phyloP scores from a whole-genome alignment of 2,113 vertebrate species.

The Uropsilus gracilis region DNA sequence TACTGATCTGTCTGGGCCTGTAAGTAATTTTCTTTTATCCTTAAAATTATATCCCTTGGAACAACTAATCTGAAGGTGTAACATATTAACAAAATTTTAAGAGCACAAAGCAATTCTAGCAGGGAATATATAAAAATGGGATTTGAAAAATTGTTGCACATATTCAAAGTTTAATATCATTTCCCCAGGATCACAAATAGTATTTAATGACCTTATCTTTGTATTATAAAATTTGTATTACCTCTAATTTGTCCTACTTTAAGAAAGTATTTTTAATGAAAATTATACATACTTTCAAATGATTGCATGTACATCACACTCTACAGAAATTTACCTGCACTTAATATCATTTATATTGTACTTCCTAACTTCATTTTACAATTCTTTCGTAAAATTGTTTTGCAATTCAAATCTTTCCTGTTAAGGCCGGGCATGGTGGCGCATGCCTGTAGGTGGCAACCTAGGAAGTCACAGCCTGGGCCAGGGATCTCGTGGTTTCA shows the following conservation, averaged over 20 bases:
- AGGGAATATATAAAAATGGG: neutral
- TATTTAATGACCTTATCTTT: neutral
- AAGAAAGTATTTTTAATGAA: neutral
- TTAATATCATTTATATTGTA: neutral
- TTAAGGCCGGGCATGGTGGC: too few species aligned
- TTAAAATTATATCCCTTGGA: slow-evolving; percentile 39
- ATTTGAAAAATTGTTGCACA: neutral
- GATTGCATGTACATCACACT: neutral
- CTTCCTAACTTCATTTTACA: neutral
- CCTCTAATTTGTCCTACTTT: neutral
- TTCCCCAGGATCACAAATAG: neutral
- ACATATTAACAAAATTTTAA: neutral
- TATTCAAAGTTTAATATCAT: neutral
- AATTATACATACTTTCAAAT: neutral
- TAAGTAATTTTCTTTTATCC: slow-evolving; percentile 64
- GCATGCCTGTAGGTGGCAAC: too few species aligned
- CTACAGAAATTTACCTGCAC: neutral
- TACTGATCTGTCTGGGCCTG: slow-evolving; percentile 35
- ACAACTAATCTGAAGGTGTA: slow-evolving; percentile 53
- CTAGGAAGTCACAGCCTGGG: too few species aligned
- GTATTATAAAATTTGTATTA: neutral
- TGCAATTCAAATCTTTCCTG: neutral
- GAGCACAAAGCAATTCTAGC: slow-evolving; percentile 13
- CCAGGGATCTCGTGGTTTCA: too few species aligned
- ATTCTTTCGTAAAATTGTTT: neutral